Base-by-base conservation (phyloP, 2,888 invertebrate species). In the Euspilapteryx auroguttella region DNA sequence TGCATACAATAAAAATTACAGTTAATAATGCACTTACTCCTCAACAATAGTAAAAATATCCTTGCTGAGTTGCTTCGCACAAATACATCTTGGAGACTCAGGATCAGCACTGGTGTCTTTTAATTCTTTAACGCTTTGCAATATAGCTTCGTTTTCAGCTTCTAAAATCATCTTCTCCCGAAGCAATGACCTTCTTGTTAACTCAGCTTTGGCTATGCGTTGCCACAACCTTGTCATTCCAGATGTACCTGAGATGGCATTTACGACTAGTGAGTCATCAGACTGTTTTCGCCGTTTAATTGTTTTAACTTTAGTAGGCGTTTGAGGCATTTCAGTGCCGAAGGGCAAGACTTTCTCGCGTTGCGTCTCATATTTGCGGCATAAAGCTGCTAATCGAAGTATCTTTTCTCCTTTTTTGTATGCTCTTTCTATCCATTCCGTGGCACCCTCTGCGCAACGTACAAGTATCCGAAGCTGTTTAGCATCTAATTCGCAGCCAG, bases 281-380 rank as follows among this genome's bases (percentile, higher is more conserved):
- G 56, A 52, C 13, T 44, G 43, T 21, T 49, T 50, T 11, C 40
- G 45, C 24, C 58, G 54, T 28, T 49, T 33, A 28, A 38, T 48
- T 8, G 29, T 27, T 35, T 55, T 61, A 5, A 42, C 36, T 33
- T 49, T 41, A n/a, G 41, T 42, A 11, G 58, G 55, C 2, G 52
- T 47, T 29, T 54, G 47, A 14, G 63, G 63, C 25, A 37, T 27
- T 10, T 30, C 33, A 5, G 49, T 47, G 25, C 61, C 68, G 33
- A 48, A 77, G 2, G 71, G 73, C 24, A 73, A 34, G 11, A 78
- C 54, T 41, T 75, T 78, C 48, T 81, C 80, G 9, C 63, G 53
- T 34, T 68, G 66, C 0, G 78, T 80, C 53, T 82, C 80, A 40
- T 69, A 76, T 47, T 79, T 80, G 21, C 76, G 52, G 36, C 82